Evolutionary conservation across 2,888 invertebrate species (phyloP), one percentile per base, ranked within the genome.

Genomic region (Diaperis boleti): DNA sequence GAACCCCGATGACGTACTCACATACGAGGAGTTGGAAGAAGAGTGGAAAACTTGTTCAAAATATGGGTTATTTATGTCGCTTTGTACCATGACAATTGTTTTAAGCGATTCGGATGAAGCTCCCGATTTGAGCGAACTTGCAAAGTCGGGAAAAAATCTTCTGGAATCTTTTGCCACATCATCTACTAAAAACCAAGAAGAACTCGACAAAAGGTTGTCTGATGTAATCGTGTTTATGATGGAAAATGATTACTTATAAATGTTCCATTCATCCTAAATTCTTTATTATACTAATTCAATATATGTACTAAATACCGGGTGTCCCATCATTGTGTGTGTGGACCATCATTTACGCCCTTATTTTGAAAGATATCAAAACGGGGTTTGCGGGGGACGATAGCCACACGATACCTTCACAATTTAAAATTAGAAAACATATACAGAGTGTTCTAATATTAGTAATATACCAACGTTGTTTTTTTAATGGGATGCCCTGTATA

Each of bases 1-100:
- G 8, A 66, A 74, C 64, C 62, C 72, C 1, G 54, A 66, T 0
- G 42, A 50, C 6, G 26, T 73, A 8, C 74, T 74, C 45, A 70
- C 76, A 0, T 72, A 59, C 11, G 37, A 57, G 10, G 37, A 41
- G 15, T 37, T 67, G 8, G 37, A 55, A 14, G 29, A 45, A 10
- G 61, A 68, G 22, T 68, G 66, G 64, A 62, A 52, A 17, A 11
- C 52, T 14, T 41, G 62, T 26, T 47, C 42, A 15, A 52, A 20
- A 37, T 65, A 37, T 35, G 67, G 65, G 8, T 22, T 65, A n/a
- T 11, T 65, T 6, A 42, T 63, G 41, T 7, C 45, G 5, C 18
- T 61, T 8, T 17, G 63, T 1, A 18, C 64, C 0, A 22, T 47
- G 39, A 61, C 26, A 47, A 14, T 61, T 47, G 14, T 47, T 22